Conservation (phyloP, 2,888 invertebrate genomes). For the Drymonia ruficornis region DNA sequence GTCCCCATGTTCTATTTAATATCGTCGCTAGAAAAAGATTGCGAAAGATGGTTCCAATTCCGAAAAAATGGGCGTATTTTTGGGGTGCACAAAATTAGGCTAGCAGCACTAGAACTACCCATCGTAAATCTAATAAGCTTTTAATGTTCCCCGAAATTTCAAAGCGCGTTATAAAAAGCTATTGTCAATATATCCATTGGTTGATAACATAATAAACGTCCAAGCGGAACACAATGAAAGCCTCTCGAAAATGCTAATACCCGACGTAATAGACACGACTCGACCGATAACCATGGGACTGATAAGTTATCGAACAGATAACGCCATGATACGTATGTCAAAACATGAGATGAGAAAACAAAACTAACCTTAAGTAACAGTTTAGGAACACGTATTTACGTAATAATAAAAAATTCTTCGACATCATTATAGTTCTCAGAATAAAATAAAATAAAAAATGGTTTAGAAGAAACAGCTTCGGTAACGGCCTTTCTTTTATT, state of each 20-base stretch:
- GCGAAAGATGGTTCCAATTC: too few relatives aligned
- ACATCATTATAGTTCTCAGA: too few relatives aligned
- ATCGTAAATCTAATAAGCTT: not conserved
- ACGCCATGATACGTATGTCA: conserved; percentile 47
- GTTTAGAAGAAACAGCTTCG: too few relatives aligned
- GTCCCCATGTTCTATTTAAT: too few relatives aligned
- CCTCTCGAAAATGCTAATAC: conserved; percentile 64
- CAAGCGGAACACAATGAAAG: conserved; percentile 38
- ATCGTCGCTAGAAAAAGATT: too few relatives aligned
- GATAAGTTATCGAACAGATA: conserved; percentile 49
- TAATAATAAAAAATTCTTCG: too few relatives aligned
- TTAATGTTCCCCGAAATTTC: not conserved
- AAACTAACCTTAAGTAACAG: conserved; percentile 4
- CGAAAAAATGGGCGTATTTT: too few relatives aligned
- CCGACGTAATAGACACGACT: conserved; percentile 46
- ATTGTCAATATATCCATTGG: conserved; percentile 25
- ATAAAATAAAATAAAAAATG: too few relatives aligned
- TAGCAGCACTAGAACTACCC: too few relatives aligned
- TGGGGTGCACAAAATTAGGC: too few relatives aligned
- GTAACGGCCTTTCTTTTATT: too few relatives aligned
- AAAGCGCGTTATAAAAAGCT: not conserved
- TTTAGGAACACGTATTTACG: too few relatives aligned
- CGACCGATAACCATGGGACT: conserved; percentile 33
- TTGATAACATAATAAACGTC: conserved; percentile 33
- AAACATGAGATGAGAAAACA: conserved; percentile 24